Evolutionary conservation across 2,113 vertebrate species (phyloP).

Genomic region (Anas platyrhynchos): DNA sequence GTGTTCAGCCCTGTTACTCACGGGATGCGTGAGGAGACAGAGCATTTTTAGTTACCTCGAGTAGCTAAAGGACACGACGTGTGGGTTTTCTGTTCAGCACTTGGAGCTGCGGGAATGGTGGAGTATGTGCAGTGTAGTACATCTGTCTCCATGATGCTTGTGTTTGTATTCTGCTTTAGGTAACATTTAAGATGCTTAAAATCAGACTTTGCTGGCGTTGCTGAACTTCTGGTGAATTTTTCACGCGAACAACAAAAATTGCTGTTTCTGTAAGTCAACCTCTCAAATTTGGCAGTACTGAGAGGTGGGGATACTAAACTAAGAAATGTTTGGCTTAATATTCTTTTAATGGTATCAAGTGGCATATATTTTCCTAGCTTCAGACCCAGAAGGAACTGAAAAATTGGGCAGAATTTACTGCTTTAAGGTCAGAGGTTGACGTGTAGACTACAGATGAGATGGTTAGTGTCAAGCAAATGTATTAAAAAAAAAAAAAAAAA

Average conservation of each 20-base stretch:
- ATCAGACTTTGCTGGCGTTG: fast-evolving
- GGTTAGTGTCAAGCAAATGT: neutral
- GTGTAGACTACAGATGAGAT: neutral
- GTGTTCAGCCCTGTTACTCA: neutral
- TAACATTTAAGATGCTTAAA: neutral
- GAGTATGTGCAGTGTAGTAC: neutral
- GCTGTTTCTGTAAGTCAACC: neutral
- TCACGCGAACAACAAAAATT: neutral
- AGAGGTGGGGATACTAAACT: neutral
- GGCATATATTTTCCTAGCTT: neutral
- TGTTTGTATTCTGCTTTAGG: neutral
- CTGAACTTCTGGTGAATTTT: neutral
- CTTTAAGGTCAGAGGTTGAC: neutral
- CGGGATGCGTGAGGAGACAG: neutral
- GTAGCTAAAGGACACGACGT: neutral
- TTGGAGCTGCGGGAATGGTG: neutral
- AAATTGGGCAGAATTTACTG: neutral
- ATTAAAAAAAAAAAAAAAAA: neutral
- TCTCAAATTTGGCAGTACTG: neutral
- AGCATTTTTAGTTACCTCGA: neutral
- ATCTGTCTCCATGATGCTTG: neutral
- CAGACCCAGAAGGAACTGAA: neutral
- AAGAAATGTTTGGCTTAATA: neutral
- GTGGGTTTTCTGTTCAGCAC: neutral
- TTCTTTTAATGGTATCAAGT: neutral